A percentile compares a stretch with the other conserved stretches of the same genome.
Conservation (phyloP, 92 coral and sea anemone species). For the Virgularia gustaviana region DNA sequence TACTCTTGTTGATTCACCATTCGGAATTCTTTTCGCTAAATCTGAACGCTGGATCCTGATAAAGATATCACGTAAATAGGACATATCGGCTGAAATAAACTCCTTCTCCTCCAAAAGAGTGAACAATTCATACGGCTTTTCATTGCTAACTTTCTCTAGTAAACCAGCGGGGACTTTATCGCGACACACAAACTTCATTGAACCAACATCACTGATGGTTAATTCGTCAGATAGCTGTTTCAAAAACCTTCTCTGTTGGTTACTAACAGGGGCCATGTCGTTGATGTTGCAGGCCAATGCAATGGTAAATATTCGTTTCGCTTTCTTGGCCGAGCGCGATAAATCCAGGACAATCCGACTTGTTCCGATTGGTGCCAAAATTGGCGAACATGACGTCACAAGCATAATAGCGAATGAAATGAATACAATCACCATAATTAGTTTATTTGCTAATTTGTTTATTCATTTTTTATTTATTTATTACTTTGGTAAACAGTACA, state of each 20-base stretch:
- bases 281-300: not conserved
- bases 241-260: constrained; percentile 43
- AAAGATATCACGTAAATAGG: constrained; percentile 16
- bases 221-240: constrained; percentile 70
- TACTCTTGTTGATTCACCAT: not conserved
- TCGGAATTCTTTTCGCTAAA: constrained; percentile 20
- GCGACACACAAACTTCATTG: constrained; percentile 66
- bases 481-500: too few relatives aligned
- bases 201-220: constrained; percentile 63
- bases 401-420: too few relatives aligned
- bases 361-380: too few relatives aligned
- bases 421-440: too few relatives aligned
- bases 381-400: too few relatives aligned
- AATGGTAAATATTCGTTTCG: too few relatives aligned
- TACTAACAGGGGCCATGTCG: not conserved
- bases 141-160: constrained; percentile 11
- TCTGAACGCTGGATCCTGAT: constrained; percentile 18
- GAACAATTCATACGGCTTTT: constrained; percentile 8
- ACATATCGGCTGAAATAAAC: not conserved
- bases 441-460: too few relatives aligned
- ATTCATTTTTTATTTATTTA: too few relatives aligned
- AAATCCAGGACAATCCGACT: not conserved
- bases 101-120: constrained; percentile 5
- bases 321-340: not conserved
- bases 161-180: constrained; percentile 10